Percentiles rank a stretch among this genome's conserved stretches.
These are phyloP conservation scores for Pseudobourletiella spinata DNA, from an alignment of 1,140 invertebrate genomes.

Conservation along the genomic window DNA sequence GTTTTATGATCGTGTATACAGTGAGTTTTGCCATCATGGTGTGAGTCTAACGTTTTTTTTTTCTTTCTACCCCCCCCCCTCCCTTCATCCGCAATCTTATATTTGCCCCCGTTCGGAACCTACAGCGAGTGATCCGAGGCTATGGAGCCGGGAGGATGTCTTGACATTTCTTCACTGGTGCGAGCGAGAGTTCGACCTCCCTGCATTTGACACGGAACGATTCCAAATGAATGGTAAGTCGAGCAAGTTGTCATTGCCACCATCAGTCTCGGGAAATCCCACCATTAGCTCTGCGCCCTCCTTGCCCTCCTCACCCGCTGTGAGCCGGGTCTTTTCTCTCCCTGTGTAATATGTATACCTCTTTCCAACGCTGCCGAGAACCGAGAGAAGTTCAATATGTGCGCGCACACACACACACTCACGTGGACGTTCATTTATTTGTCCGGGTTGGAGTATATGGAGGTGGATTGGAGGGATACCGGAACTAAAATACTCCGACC, in stretches of 20 bases:
- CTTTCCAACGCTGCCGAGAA: no score
- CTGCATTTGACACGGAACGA: constrained; percentile 81
- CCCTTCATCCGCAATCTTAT: no score
- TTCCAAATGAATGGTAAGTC: constrained; percentile 91
- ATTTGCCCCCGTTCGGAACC: constrained; percentile 25
- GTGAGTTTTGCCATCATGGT: no score
- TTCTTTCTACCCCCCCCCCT: no score
- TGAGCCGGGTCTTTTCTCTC: no score
- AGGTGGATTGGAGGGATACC: no score
- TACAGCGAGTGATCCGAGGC: constrained; percentile 71
- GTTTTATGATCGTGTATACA: no score
- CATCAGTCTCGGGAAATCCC: not conserved
- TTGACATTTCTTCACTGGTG: constrained; percentile 80
- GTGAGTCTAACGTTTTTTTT: not conserved
- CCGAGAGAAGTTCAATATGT: no score
- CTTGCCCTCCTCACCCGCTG: not conserved
- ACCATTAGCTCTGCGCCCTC: not conserved
- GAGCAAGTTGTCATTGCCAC: constrained; percentile 7
- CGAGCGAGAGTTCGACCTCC: constrained; percentile 83
- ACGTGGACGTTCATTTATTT: no score
- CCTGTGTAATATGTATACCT: no score
- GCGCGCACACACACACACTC: no score
- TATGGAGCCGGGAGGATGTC: constrained; percentile 86
- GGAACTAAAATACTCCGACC: constrained; percentile 12
- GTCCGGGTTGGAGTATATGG: no score